A percentile compares a stretch with the other conserved stretches of the same genome.
phyloP scores from a whole-genome alignment of 2,888 invertebrate genomes.

The Pseudococcus viburni region DNA sequence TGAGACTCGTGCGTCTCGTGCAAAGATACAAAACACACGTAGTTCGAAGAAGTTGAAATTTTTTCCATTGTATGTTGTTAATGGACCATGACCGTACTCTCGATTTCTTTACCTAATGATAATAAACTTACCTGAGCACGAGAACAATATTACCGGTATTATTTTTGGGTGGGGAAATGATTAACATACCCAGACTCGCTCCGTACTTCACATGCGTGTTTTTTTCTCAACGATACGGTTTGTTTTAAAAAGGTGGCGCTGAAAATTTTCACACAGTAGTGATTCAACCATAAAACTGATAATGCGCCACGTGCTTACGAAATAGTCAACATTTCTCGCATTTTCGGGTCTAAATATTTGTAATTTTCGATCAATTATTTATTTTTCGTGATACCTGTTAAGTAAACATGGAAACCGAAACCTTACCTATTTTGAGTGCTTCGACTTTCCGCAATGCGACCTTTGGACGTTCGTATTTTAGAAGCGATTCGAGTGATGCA shows the following conservation, averaged over 20 bases:
- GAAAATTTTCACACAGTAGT: constrained; percentile 60
- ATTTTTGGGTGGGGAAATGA: constrained; percentile 52
- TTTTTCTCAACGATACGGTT: constrained; percentile 49
- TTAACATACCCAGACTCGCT: constrained; percentile 45
- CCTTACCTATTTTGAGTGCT: constrained; percentile 54
- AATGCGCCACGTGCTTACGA: constrained; percentile 51
- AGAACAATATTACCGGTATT: constrained; percentile 48
- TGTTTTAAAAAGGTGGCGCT: constrained; percentile 60
- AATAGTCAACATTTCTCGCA: neutral
- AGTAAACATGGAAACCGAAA: constrained; percentile 58
- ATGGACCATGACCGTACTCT: constrained; percentile 39
- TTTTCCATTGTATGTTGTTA: neutral
- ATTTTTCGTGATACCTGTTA: constrained; percentile 1
- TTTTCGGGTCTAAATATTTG: neutral
- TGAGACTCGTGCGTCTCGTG: neutral
- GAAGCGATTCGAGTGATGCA: neutral
- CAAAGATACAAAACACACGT: neutral
- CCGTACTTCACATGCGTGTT: constrained; percentile 62
- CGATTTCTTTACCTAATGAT: constrained; percentile 20
- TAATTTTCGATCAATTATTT: neutral
- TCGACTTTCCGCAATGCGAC: constrained; percentile 28
- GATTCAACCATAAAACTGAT: constrained; percentile 52
- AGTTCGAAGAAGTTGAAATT: neutral
- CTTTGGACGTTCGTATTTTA: constrained; percentile 22
- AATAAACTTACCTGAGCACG: constrained; percentile 43